Percentiles rank a stretch among this genome's conserved stretches.
These are phyloP conservation scores for Tipula vernalis DNA, from an alignment of 2,888 invertebrate genomes.

Conservation along the genomic window DNA sequence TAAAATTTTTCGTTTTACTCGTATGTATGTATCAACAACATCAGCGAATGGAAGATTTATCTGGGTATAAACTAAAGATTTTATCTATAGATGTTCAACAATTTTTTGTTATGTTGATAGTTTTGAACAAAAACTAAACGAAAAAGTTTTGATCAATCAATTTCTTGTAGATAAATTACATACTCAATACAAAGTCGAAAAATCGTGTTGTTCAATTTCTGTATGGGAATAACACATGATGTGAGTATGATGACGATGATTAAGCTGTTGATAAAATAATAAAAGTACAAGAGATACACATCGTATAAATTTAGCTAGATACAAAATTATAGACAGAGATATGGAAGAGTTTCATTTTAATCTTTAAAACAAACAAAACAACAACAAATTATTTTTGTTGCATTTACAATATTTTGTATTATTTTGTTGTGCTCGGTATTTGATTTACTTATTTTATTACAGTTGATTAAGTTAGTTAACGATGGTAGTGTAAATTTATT, in stretches of 20 bases:
- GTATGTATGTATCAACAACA: neutral
- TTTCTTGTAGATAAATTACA: neutral
- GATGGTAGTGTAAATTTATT: constrained; percentile 4
- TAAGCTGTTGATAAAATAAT: neutral
- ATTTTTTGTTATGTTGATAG: neutral
- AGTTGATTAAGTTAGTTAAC: constrained; percentile 4
- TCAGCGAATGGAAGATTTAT: neutral
- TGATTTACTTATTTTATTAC: neutral
- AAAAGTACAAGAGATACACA: neutral
- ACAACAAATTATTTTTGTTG: neutral
- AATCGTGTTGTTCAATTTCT: neutral
- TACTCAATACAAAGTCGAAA: neutral
- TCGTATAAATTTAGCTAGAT: neutral
- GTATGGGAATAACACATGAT: neutral
- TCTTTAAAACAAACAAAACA: neutral
- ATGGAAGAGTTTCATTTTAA: neutral
- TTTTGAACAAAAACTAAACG: neutral
- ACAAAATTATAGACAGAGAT: neutral
- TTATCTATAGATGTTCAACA: neutral
- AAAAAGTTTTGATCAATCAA: neutral
- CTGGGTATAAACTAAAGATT: neutral
- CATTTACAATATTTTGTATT: neutral
- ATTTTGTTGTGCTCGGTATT: neutral
- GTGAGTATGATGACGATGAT: neutral
- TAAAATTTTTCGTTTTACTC: neutral